Evolutionary conservation across 2,113 vertebrate genomes (phyloP).

Genomic region (Penelope pileata): DNA sequence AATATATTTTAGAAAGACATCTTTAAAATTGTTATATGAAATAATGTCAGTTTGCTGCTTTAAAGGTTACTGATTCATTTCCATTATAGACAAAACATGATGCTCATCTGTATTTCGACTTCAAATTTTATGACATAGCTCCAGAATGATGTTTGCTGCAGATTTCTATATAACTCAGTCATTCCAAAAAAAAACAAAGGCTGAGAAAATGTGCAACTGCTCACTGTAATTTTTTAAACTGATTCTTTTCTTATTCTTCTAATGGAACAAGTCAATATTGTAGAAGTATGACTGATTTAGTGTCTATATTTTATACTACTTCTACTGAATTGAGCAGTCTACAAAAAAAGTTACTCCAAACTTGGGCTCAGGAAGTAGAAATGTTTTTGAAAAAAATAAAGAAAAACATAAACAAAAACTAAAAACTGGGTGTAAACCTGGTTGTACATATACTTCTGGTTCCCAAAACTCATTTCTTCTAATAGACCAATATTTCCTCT

Average conservation of each 20-base stretch:
- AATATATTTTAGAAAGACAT: not conserved
- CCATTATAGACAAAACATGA: not conserved
- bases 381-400: not conserved
- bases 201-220: not conserved
- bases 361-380: not conserved
- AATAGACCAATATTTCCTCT: not conserved
- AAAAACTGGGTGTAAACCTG: not conserved
- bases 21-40: not conserved
- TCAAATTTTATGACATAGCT: not conserved
- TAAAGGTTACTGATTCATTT: not conserved
- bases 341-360: not conserved
- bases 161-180: not conserved
- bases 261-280: not conserved
- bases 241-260: not conserved
- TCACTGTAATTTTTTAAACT: not conserved
- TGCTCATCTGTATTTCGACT: not conserved
- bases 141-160: not conserved
- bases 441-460: not conserved
- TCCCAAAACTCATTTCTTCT: not conserved
- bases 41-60: not conserved
- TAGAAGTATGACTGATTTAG: not conserved
- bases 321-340: not conserved
- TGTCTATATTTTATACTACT: not conserved
- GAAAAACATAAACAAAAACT: fast-evolving
- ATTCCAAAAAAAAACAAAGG: not conserved